Percentiles rank a stretch among this genome's conserved stretches.
These are phyloP conservation scores for Poeciliopsis turrubarensis DNA, from an alignment of 2,113 vertebrate genomes.

Conservation along the genomic window DNA sequence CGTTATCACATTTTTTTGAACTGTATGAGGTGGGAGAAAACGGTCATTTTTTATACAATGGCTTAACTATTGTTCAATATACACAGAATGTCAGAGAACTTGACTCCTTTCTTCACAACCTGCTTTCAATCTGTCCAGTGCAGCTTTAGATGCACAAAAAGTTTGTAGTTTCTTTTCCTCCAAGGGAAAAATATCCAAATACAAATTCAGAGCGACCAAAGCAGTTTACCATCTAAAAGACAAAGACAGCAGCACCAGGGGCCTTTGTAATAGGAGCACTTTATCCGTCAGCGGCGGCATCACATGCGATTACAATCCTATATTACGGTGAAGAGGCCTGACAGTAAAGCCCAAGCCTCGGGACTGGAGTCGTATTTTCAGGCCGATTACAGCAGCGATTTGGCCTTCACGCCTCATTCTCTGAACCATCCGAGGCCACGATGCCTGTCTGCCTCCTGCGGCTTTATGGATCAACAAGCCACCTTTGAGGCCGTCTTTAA, in stretches of 20 bases:
- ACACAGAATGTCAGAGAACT: too few relatives aligned
- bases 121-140: not conserved
- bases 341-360: constrained; percentile 12
- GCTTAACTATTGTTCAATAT: too few relatives aligned
- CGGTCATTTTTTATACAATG: not conserved
- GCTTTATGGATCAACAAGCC: constrained; percentile 2
- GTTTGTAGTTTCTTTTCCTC: not conserved
- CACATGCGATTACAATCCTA: constrained; percentile 23
- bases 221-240: constrained; percentile 16
- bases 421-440: not conserved
- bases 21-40: not conserved
- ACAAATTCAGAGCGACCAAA: not conserved
- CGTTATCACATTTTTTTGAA: not conserved
- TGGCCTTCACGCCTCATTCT: constrained; percentile 21
- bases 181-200: not conserved
- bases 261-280: constrained; percentile 2
- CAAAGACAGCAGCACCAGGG: constrained; percentile 7
- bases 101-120: too few relatives aligned
- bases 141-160: not conserved
- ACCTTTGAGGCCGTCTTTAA: not conserved
- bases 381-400: constrained; percentile 12
- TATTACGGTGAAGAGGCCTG: constrained; percentile 3
- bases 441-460: constrained; percentile 5
- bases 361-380: constrained; percentile 24
- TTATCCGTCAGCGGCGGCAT: constrained; percentile 20